Conservation (phyloP, 2,797 vertebrate genomes). For the Eulemur mongoz region DNA sequence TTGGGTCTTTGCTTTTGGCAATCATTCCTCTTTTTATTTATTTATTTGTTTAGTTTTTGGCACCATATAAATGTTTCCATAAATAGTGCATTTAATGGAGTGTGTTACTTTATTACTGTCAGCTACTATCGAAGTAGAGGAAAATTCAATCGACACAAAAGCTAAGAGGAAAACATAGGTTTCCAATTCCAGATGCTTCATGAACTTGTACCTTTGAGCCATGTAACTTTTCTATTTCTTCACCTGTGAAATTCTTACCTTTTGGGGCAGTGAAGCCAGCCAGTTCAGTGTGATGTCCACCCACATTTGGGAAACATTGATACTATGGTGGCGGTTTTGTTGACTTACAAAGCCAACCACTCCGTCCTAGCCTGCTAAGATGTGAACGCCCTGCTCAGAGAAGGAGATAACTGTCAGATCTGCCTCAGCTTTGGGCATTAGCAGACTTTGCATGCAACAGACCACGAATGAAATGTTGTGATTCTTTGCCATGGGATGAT, state of each 20-base stretch:
- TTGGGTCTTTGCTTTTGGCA: constrained; percentile 57
- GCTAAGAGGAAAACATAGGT: constrained; percentile 12
- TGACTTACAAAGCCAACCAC: constrained; percentile 72
- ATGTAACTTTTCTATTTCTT: constrained; percentile 26
- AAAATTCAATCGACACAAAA: constrained; percentile 80
- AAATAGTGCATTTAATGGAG: constrained; percentile 80
- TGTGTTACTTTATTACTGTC: constrained; percentile 82
- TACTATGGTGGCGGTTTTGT: constrained; percentile 45
- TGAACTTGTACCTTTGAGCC: neutral
- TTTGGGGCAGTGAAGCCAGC: neutral
- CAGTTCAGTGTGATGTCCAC: neutral
- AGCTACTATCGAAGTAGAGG: constrained; percentile 73
- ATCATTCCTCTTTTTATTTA: constrained; percentile 49
- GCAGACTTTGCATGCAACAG: neutral
- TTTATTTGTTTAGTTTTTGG: constrained; percentile 41
- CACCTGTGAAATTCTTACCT: neutral
- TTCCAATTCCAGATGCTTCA: neutral
- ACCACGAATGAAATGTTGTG: constrained; percentile 30
- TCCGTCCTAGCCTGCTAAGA: constrained; percentile 67
- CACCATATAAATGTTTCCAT: constrained; percentile 77
- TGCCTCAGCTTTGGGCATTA: constrained; percentile 38
- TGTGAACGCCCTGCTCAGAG: constrained; percentile 65
- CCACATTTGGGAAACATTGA: neutral
- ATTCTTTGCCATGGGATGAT: constrained; percentile 56
- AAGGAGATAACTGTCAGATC: constrained; percentile 53